Evolutionary conservation across 2,113 vertebrate genomes (phyloP).

Genomic region (Anolis carolinensis): DNA sequence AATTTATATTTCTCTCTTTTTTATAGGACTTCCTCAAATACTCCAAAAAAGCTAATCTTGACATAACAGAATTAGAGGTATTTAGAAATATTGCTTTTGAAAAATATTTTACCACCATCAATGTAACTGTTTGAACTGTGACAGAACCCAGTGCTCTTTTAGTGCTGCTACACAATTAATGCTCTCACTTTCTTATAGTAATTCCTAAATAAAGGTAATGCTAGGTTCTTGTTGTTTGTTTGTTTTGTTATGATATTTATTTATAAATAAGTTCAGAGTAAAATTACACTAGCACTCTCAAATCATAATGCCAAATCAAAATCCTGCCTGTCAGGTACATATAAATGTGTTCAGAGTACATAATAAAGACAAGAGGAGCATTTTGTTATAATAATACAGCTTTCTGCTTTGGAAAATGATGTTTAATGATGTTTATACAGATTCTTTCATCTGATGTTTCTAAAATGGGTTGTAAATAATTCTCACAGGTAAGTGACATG

Average conservation of each 20-base stretch:
- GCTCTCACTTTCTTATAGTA: slow-evolving; percentile 18
- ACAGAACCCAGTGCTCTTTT: neutral
- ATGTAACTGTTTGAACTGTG: neutral
- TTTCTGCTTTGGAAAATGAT: slow-evolving; percentile 27
- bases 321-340: neutral
- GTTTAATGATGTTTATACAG: slow-evolving; percentile 16
- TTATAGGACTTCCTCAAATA: slow-evolving; percentile 93
- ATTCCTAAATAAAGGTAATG: neutral
- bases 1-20: neutral
- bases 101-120: neutral
- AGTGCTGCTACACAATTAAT: neutral
- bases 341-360: slow-evolving; percentile 18
- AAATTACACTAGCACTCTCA: neutral
- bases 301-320: slow-evolving; percentile 10
- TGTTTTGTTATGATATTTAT: neutral
- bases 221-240: neutral
- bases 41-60: slow-evolving; percentile 93
- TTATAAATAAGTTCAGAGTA: neutral
- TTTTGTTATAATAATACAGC: neutral
- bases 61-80: slow-evolving; percentile 93
- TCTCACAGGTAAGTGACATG: neutral
- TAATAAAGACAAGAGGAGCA: slow-evolving; percentile 57
- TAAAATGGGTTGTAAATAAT: neutral
- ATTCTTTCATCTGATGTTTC: neutral
- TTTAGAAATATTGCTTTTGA: slow-evolving; percentile 41